Evolutionary conservation across 2,888 invertebrate genomes (phyloP).

Genomic region (Rhingia rostrata): DNA sequence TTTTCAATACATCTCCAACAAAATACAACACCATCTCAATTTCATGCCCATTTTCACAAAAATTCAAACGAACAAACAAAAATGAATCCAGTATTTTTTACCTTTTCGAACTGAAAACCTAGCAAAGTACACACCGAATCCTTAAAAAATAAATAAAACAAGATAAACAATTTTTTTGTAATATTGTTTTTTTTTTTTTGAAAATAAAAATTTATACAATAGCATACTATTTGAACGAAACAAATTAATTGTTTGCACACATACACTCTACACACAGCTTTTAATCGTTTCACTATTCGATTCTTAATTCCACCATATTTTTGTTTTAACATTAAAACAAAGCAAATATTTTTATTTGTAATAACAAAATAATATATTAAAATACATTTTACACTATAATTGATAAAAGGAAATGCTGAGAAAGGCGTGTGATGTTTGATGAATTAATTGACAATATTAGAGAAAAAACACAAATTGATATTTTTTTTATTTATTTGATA

Average conservation of each 20-base stretch:
- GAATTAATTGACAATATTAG: conserved; percentile 65
- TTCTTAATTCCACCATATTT: not conserved
- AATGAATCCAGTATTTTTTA: conserved; percentile 32
- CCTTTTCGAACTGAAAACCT: conserved; percentile 67
- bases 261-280: not conserved
- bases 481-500: too few relatives aligned
- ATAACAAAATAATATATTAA: conserved; percentile 15
- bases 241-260: conserved; percentile 1
- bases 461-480: not conserved
- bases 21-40: not conserved
- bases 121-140: conserved; percentile 49
- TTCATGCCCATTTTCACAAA: conserved; percentile 19
- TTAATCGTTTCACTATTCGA: conserved; percentile 16
- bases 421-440: conserved; percentile 65
- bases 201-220: conserved; percentile 45
- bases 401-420: conserved; percentile 43
- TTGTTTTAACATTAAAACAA: conserved; percentile 6
- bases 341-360: conserved; percentile 5
- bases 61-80: conserved; percentile 20
- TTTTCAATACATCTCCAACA: not conserved
- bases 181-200: conserved; percentile 35
- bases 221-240: conserved; percentile 18
- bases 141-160: not conserved
- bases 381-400: conserved; percentile 49
- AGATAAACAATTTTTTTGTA: conserved; percentile 14